A percentile compares a stretch with the other conserved stretches of the same genome.
These are phyloP conservation scores for Aldrovandia affinis DNA, from an alignment of 2,797 vertebrate species.

Conservation along the genomic window DNA sequence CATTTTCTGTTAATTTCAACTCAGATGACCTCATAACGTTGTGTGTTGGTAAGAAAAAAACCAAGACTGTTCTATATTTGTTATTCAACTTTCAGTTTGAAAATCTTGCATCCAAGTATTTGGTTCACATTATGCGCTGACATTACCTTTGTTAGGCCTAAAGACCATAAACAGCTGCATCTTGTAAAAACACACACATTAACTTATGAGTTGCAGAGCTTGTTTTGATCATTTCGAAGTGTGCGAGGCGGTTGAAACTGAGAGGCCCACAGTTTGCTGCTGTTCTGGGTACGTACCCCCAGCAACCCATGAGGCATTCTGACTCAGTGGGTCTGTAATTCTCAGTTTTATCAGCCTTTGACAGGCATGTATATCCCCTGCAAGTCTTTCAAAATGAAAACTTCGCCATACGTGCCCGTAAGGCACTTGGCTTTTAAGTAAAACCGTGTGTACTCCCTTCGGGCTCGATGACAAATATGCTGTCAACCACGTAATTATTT, in stretches of 20 bases:
- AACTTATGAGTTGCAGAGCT: conserved; percentile 15
- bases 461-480: conserved; percentile 1
- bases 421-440: conserved; percentile 1
- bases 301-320: neutral
- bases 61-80: too few species aligned
- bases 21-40: neutral
- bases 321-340: neutral
- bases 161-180: neutral
- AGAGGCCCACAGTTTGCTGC: neutral
- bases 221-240: conserved; percentile 1
- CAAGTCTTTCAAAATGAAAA: neutral
- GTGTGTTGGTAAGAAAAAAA: neutral
- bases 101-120: neutral
- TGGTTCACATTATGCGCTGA: neutral
- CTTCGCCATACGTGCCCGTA: neutral
- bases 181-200: neutral
- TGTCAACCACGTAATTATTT: conserved; percentile 6
- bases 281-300: neutral
- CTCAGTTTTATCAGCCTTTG: neutral
- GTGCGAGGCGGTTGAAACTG: neutral
- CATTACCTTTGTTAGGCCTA: neutral
- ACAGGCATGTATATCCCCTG: neutral
- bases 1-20: neutral
- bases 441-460: conserved; percentile 1
- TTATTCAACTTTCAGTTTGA: neutral